Conservation (phyloP, 2,888 invertebrate genomes). For the Podabrus alpinus region DNA sequence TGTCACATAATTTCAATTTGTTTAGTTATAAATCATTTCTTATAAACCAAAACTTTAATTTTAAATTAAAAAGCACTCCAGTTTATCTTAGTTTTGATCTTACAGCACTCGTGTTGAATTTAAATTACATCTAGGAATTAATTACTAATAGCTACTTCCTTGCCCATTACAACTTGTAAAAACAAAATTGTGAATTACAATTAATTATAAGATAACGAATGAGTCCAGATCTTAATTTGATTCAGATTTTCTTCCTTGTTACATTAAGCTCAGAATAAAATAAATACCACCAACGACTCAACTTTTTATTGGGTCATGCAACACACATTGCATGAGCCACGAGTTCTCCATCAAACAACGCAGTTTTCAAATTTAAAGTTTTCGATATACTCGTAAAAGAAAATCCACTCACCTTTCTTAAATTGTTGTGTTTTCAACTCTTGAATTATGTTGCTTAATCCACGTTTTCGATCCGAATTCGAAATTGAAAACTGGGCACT, state of each 20-base stretch:
- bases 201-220: not conserved
- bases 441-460: slow-evolving; percentile 26
- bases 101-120: not conserved
- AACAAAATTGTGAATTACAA: not conserved
- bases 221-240: not conserved
- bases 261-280: not conserved
- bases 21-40: not conserved
- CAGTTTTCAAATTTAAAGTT: not conserved
- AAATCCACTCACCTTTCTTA: slow-evolving; percentile 22
- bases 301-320: not conserved
- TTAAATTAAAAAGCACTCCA: not conserved
- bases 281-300: not conserved
- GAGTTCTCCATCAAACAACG: not conserved
- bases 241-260: not conserved
- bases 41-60: not conserved
- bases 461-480: slow-evolving; percentile 25
- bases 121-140: not conserved
- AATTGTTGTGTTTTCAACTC: slow-evolving; percentile 25
- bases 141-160: not conserved
- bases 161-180: not conserved
- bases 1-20: slow-evolving; percentile 4
- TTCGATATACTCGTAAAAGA: not conserved
- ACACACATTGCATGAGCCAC: not conserved
- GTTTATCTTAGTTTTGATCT: not conserved
- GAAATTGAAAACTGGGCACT: slow-evolving; percentile 23